Conservation (phyloP, 2,888 invertebrate species). For the Cremastobaeus sp. region DNA sequence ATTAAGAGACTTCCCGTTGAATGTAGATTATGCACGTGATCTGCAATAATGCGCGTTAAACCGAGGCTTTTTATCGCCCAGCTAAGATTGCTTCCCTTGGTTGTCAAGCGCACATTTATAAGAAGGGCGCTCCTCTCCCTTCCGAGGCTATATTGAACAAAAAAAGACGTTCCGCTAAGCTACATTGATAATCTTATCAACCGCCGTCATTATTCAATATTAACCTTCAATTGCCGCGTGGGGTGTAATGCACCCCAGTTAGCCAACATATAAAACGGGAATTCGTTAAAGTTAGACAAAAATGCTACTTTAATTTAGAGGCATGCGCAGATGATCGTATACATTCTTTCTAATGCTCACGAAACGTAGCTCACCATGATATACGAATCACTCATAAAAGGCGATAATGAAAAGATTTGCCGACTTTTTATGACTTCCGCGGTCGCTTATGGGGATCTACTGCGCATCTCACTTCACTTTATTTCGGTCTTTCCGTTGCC, state of each 20-base stretch:
- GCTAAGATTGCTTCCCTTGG: neutral
- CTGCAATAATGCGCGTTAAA: slow-evolving; percentile 35
- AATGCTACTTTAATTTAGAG: too few species aligned
- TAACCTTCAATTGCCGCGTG: too few species aligned
- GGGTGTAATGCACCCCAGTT: too few species aligned
- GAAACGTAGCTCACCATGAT: slow-evolving; percentile 77
- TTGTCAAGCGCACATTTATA: too few species aligned
- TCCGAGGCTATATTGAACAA: too few species aligned
- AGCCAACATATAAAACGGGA: too few species aligned
- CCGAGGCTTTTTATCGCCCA: slow-evolving; percentile 28
- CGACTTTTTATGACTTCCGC: slow-evolving; percentile 75
- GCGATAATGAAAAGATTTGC: slow-evolving; percentile 78
- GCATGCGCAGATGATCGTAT: too few species aligned
- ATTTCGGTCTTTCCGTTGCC: slow-evolving; percentile 56
- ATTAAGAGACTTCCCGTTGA: slow-evolving; percentile 47
- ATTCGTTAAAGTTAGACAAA: too few species aligned
- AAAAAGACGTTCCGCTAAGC: too few species aligned
- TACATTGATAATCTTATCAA: too few species aligned
- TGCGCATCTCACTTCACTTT: slow-evolving; percentile 56
- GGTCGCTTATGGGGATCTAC: slow-evolving; percentile 66
- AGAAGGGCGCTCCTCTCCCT: too few species aligned
- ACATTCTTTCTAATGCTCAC: slow-evolving; percentile 69
- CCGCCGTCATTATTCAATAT: too few species aligned
- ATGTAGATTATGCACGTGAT: slow-evolving; percentile 44
- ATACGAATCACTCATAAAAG: slow-evolving; percentile 77